phyloP scores from a whole-genome alignment of 1,140 invertebrate species.

The Drosophila kikkawai region DNA sequence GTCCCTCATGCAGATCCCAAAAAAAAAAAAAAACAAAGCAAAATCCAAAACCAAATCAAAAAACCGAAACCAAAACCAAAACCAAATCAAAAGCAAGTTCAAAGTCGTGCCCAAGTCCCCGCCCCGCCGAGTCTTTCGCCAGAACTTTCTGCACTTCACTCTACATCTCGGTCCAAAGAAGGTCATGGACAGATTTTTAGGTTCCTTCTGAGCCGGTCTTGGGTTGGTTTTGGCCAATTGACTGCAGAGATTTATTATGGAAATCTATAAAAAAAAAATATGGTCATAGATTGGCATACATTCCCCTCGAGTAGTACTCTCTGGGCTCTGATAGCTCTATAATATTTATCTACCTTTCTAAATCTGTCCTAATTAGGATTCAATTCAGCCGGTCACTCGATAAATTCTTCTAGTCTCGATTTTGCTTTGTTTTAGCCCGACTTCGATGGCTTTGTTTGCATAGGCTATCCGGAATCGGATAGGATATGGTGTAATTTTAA shows the following conservation, averaged over 20 bases:
- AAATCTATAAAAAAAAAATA: conserved; percentile 81
- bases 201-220: conserved; percentile 30
- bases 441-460: conserved; percentile 2
- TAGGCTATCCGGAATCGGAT: too few species aligned
- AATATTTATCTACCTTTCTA: conserved; percentile 62
- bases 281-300: conserved; percentile 68
- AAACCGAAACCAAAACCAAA: conserved; percentile 47
- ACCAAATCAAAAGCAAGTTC: conserved; percentile 71
- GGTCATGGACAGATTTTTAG: conserved; percentile 81
- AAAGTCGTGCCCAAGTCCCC: conserved; percentile 71
- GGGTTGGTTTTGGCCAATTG: conserved; percentile 63
- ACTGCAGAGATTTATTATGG: conserved; percentile 77
- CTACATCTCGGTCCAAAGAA: conserved; percentile 66
- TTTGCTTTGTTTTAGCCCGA: conserved; percentile 18
- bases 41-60: conserved; percentile 15
- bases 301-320: conserved; percentile 20
- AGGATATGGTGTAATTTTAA: background rate
- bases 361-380: conserved; percentile 62
- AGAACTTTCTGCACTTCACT: conserved; percentile 59
- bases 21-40: conserved; percentile 18
- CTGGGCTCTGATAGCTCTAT: conserved; percentile 24
- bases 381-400: conserved; percentile 23
- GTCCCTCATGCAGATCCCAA: conserved; percentile 55
- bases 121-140: conserved; percentile 19
- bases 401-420: conserved; percentile 20